phyloP scores from a whole-genome alignment of 2,888 invertebrate species.

The Sesamia inferens region DNA sequence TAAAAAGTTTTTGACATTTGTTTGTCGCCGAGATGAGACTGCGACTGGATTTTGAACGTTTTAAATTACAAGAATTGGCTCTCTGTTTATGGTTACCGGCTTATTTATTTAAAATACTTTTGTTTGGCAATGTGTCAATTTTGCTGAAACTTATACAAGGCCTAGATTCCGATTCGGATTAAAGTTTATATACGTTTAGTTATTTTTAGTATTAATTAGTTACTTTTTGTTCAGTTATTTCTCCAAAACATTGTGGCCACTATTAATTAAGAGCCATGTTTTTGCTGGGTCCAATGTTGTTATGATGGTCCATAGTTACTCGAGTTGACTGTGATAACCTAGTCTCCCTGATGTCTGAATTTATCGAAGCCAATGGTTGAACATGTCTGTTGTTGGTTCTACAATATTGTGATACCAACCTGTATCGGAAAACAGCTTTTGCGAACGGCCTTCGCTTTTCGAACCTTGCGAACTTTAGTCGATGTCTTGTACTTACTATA shows the following conservation, averaged over 20 bases:
- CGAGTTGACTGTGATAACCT: slow-evolving; percentile 1
- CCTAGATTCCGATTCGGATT: too few species aligned
- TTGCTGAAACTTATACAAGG: too few species aligned
- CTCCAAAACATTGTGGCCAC: too few species aligned
- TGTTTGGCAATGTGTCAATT: not conserved
- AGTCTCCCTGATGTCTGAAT: slow-evolving; percentile 10
- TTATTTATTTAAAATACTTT: not conserved
- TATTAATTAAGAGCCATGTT: not conserved
- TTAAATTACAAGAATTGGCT: too few species aligned
- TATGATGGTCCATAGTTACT: not conserved
- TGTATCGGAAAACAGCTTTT: slow-evolving; percentile 46
- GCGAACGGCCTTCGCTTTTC: slow-evolving; percentile 45
- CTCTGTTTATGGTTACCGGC: too few species aligned
- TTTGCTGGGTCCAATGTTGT: not conserved
- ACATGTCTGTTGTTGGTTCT: slow-evolving; percentile 48
- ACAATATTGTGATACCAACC: slow-evolving; percentile 52
- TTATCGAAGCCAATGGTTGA: slow-evolving; percentile 40
- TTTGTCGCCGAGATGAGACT: too few species aligned
- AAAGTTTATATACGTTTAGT: too few species aligned
- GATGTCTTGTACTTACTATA: slow-evolving; percentile 43
- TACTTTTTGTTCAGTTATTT: too few species aligned
- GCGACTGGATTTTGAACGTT: too few species aligned
- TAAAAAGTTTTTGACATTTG: too few species aligned
- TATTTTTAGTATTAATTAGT: too few species aligned
- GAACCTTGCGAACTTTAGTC: slow-evolving; percentile 42